Evolutionary conservation across 2,797 vertebrate species (phyloP).

Genomic region (Percopsis omiscomaycus): DNA sequence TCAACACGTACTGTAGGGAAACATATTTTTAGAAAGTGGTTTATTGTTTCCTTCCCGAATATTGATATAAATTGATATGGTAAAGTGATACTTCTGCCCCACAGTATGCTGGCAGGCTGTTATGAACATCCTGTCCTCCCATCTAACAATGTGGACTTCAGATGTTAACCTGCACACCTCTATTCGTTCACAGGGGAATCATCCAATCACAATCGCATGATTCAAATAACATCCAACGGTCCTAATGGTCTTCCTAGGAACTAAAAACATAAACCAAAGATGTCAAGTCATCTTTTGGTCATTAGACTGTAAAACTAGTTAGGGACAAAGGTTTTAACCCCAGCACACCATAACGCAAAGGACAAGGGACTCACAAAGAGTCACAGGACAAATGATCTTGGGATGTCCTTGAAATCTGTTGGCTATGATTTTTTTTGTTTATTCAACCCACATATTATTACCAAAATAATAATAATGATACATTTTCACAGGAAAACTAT

Average conservation of each 20-base stretch:
- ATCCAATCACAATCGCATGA: background rate
- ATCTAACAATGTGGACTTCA: background rate
- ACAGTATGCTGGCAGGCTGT: background rate
- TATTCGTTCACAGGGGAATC: background rate
- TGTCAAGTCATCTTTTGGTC: background rate
- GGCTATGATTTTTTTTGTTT: no score
- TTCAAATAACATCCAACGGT: slow-evolving; percentile 1
- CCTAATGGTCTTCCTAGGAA: background rate
- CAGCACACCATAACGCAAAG: no score
- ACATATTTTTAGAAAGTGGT: no score
- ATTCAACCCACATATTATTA: no score
- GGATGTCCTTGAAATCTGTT: no score
- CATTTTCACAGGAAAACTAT: no score
- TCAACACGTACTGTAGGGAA: no score
- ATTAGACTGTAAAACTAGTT: background rate
- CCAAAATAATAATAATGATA: no score
- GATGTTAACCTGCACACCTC: slow-evolving; percentile 1
- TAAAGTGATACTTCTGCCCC: background rate
- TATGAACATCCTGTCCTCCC: background rate
- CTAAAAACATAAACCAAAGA: background rate
- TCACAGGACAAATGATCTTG: no score
- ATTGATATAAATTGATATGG: background rate
- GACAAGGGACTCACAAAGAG: no score
- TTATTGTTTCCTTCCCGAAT: no score
- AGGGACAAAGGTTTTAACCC: background rate